Base-by-base conservation (phyloP, 2,113 vertebrate species). In the Reinhardtius hippoglossoides region DNA sequence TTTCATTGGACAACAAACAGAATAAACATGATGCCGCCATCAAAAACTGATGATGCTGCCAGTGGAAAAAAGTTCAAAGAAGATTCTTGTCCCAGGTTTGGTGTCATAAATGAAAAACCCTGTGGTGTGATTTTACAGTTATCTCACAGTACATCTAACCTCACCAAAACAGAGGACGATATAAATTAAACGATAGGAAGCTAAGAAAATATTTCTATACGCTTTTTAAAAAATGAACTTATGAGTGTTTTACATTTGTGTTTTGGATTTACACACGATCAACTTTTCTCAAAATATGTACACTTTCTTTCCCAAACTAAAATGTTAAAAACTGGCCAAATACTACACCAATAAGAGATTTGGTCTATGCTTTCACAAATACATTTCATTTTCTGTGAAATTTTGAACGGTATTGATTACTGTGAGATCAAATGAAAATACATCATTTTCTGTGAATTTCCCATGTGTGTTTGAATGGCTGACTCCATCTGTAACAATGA, bases 1-100 rank as follows among this genome's bases (percentile, higher is more conserved):
- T 58, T 64, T 58, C 44, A 50, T 26, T 64, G 20, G 62, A 74
- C 66, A 52, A 46, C 26, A 70, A 21, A 64, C 5, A 31, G 2
- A 55, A 61, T 13, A 58, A 59, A 44, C 55, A 46, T 68, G 54
- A 65, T 37, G 31, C 27, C 18, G 40, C 16, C 61, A 37, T 58
- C 54, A 55, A 3, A 3, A 27, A 27, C 7, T 0, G 15, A 75
- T 26, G 23, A 54, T 0, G 3, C 59, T 48, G 40, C 35, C 48
- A 35, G 44, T 1, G 46, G 15, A 70, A 3, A 55, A 65, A 55
- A 9, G 16, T 50, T 50, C 15, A 50, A 50, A 50, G 48, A 52
- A n/a, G 12, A 23, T 26, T 70, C 4, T 8, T 21, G 44, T 46
- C 35, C 23, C 18, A 23, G 4, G 42, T 46, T 60, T n/a, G 42